Percentiles rank a stretch among this genome's conserved stretches.
phyloP scores from a whole-genome alignment of 2,888 invertebrate species.

The Galerucella nymphaeae region DNA sequence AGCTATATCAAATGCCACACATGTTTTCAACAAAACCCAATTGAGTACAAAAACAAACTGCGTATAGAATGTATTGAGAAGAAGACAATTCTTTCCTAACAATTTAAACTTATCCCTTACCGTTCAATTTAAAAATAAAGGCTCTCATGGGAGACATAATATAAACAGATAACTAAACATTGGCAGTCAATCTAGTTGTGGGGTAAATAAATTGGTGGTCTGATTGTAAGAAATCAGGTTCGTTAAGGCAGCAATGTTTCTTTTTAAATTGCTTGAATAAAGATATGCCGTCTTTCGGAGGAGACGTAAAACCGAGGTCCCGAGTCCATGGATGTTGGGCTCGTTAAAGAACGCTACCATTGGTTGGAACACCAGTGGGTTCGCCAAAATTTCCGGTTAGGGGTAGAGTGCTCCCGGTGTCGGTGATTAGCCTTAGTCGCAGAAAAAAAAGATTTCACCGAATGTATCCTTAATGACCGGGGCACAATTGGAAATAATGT shows the following conservation, averaged over 20 bases:
- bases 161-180: conserved; percentile 58
- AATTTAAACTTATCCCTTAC: neutral
- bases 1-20: no score
- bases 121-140: conserved; percentile 52
- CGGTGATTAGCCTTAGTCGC: no score
- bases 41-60: neutral
- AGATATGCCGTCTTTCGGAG: no score
- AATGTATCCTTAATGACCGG: neutral
- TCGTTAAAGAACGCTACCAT: no score
- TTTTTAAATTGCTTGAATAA: neutral
- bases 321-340: no score
- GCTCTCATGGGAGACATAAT: conserved; percentile 55
- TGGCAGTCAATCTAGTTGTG: conserved; percentile 50
- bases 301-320: no score
- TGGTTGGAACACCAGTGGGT: no score
- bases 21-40: neutral
- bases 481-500: neutral
- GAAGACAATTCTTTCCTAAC: neutral
- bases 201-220: conserved; percentile 56
- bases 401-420: no score
- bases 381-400: no score
- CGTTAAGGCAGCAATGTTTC: neutral
- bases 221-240: conserved; percentile 54
- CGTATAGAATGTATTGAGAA: neutral
- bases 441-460: no score